These are phyloP conservation scores for Lasioglossum baleicum DNA, from an alignment of 1,140 invertebrate genomes.

Conservation along the genomic window DNA sequence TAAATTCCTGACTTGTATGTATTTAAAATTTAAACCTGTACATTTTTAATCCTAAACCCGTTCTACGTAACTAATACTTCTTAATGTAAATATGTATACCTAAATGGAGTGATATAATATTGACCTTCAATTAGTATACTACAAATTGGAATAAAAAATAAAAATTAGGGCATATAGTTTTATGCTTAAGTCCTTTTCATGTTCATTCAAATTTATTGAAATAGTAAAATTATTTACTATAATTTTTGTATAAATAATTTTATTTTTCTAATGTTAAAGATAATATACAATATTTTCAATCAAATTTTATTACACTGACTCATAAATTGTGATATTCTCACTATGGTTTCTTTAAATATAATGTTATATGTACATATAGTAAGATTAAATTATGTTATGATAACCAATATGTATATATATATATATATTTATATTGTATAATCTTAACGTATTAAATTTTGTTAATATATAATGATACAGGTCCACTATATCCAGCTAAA, in stretches of 20 bases:
- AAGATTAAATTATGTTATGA: conserved; percentile 23
- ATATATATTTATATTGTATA: background rate
- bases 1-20: background rate
- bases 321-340: conserved; percentile 30
- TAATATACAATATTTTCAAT: conserved; percentile 43
- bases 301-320: conserved; percentile 29
- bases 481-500: conserved; percentile 54
- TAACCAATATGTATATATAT: conserved; percentile 10
- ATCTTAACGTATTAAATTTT: conserved; percentile 27
- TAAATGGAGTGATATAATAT: too few species aligned
- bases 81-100: too few species aligned
- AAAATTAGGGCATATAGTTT: conserved; percentile 14
- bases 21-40: background rate
- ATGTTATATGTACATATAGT: conserved; percentile 36
- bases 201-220: background rate
- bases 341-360: conserved; percentile 29
- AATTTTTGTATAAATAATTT: conserved; percentile 29
- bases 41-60: background rate
- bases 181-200: background rate
- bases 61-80: too few species aligned
- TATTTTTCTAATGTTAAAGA: conserved; percentile 28
- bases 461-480: conserved; percentile 27
- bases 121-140: too few species aligned
- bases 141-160: conserved; percentile 1
- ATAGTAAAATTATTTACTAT: conserved; percentile 17